Evolutionary conservation across 2,113 vertebrate species (phyloP).

Genomic region (Sphyrna mokarran): DNA sequence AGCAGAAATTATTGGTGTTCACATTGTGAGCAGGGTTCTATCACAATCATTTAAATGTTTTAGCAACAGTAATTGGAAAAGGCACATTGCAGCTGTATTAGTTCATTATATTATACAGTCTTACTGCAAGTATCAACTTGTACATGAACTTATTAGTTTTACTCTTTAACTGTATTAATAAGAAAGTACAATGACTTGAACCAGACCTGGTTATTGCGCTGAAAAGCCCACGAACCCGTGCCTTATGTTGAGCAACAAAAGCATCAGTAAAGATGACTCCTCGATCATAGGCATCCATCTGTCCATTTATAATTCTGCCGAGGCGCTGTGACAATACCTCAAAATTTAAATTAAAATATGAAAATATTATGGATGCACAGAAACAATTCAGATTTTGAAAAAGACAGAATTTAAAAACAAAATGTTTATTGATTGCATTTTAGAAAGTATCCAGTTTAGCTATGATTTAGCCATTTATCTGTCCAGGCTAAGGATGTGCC

Average conservation of each 20-base stretch:
- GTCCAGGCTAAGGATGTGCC: neutral
- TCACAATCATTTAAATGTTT: neutral
- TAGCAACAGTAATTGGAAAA: neutral
- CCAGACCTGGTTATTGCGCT: slow-evolving; percentile 80
- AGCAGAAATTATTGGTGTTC: neutral
- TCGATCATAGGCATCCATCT: slow-evolving; percentile 79
- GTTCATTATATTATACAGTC: neutral
- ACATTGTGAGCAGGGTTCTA: neutral
- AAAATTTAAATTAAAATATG: slow-evolving; percentile 38
- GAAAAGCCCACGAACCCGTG: slow-evolving; percentile 84
- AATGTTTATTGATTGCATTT: neutral
- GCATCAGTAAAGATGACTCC: slow-evolving; percentile 88
- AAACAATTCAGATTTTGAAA: neutral
- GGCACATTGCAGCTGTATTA: neutral
- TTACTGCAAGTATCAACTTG: neutral
- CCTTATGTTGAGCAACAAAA: slow-evolving; percentile 83
- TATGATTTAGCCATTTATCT: neutral
- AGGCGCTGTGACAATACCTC: slow-evolving; percentile 77
- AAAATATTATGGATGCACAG: neutral
- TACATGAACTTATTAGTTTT: neutral
- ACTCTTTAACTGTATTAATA: neutral
- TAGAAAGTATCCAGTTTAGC: neutral
- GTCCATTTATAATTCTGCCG: slow-evolving; percentile 77
- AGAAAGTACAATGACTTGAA: neutral
- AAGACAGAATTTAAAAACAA: neutral